Percentiles rank a stretch among this genome's conserved stretches.
These are phyloP conservation scores for Zapus hudsonius DNA, from an alignment of 2,113 vertebrate genomes.

Conservation along the genomic window DNA sequence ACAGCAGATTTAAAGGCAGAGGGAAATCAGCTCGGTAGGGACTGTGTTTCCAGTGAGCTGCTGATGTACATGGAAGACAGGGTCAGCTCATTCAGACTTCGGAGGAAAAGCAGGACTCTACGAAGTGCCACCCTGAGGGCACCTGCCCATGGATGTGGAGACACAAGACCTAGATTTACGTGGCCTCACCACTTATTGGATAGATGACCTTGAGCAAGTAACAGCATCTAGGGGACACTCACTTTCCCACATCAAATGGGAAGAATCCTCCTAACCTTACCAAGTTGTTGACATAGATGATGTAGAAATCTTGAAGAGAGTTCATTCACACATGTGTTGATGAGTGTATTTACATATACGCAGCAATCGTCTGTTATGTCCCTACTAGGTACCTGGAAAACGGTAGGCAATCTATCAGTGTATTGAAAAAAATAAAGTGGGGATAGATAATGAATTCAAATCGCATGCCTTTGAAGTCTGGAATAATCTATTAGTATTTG, in stretches of 20 bases:
- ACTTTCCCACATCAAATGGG: neutral
- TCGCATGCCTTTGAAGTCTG: constrained; percentile 4
- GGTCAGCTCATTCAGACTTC: neutral
- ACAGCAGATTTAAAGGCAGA: neutral
- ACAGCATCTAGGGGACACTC: neutral
- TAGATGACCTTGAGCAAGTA: neutral
- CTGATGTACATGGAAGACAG: neutral
- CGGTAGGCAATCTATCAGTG: neutral
- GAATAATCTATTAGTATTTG: neutral
- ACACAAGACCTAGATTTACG: neutral
- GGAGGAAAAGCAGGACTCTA: neutral
- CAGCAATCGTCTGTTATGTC: neutral
- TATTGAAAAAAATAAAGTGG: neutral
- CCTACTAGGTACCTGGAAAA: neutral
- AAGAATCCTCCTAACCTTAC: neutral
- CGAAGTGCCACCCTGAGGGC: neutral
- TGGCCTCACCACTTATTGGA: neutral
- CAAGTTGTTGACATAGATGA: neutral
- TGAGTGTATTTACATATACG: neutral
- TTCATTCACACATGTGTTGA: neutral
- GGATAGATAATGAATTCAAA: neutral
- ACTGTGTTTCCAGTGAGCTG: too few species aligned
- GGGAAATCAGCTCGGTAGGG: neutral
- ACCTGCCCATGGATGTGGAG: neutral
- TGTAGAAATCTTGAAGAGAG: too few species aligned